These are phyloP conservation scores for Channallabes apus DNA, from an alignment of 2,797 vertebrate genomes.

Conservation along the genomic window DNA sequence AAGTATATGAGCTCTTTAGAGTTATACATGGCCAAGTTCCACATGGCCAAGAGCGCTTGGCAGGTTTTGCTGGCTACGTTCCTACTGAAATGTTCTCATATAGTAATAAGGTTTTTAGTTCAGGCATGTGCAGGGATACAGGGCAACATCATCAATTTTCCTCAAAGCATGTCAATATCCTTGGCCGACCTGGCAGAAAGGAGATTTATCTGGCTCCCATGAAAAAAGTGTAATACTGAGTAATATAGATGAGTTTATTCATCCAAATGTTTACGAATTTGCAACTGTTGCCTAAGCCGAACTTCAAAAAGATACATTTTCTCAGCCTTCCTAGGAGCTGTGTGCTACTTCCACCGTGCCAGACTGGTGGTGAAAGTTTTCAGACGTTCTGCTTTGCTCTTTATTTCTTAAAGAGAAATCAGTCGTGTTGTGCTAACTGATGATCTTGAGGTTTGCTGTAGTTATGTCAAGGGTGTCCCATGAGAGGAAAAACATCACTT, in stretches of 20 bases:
- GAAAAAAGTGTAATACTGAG: neutral
- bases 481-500: conserved; percentile 14
- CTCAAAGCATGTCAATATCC: neutral
- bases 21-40: conserved; percentile 1
- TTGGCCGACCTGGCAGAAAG: neutral
- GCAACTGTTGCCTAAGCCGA: neutral
- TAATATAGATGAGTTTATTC: neutral
- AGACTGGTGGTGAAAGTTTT: conserved; percentile 4
- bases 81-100: neutral
- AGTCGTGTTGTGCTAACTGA: conserved; percentile 23
- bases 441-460: conserved; percentile 43
- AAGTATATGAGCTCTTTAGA: neutral
- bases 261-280: neutral
- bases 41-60: conserved; percentile 15
- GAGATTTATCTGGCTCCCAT: conserved; percentile 11
- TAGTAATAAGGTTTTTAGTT: conserved; percentile 12
- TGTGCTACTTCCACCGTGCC: conserved; percentile 1
- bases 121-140: conserved; percentile 1
- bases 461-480: conserved; percentile 56
- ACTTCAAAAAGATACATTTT: conserved; percentile 9
- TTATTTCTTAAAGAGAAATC: neutral
- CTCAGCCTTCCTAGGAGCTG: neutral
- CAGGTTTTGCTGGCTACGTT: neutral
- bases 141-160: conserved; percentile 11
- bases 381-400: neutral